These are phyloP conservation scores for Bellardia bayeri DNA, from an alignment of 2,888 invertebrate species.

Conservation along the genomic window DNA sequence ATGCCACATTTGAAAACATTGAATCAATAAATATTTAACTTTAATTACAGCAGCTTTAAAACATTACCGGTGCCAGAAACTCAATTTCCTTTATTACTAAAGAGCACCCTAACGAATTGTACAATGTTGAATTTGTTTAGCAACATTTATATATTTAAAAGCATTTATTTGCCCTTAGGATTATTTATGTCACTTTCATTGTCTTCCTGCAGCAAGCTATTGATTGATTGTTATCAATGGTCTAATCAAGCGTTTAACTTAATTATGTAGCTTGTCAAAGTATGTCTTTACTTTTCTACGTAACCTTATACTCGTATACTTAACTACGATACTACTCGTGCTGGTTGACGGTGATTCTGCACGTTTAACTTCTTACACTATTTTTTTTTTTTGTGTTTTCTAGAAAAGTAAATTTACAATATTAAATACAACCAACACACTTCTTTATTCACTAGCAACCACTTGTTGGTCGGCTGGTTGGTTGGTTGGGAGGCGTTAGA, in stretches of 20 bases:
- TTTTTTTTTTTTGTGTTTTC: background rate
- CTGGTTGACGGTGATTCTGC: constrained; percentile 24
- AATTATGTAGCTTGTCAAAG: constrained; percentile 69
- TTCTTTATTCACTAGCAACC: constrained; percentile 41
- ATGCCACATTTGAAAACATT: too few relatives aligned
- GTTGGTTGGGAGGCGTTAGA: constrained; percentile 61
- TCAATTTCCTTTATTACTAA: background rate
- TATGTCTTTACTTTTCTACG: constrained; percentile 38
- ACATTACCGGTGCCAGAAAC: background rate
- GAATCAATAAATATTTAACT: too few relatives aligned
- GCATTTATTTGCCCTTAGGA: constrained; percentile 1
- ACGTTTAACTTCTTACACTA: constrained; percentile 49
- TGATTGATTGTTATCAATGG: constrained; percentile 69
- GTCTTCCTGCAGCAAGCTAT: constrained; percentile 1
- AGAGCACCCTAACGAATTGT: background rate
- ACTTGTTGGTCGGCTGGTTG: constrained; percentile 37
- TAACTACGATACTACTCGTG: background rate
- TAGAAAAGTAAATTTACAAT: constrained; percentile 27
- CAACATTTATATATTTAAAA: background rate
- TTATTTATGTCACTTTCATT: constrained; percentile 41
- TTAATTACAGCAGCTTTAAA: too few relatives aligned
- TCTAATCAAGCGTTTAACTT: constrained; percentile 70
- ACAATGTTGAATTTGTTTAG: background rate
- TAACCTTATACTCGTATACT: background rate
- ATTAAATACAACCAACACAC: constrained; percentile 30